A percentile compares a stretch with the other conserved stretches of the same genome.
These are phyloP conservation scores for Globia sparganii DNA, from an alignment of 2,888 invertebrate genomes.

Conservation along the genomic window DNA sequence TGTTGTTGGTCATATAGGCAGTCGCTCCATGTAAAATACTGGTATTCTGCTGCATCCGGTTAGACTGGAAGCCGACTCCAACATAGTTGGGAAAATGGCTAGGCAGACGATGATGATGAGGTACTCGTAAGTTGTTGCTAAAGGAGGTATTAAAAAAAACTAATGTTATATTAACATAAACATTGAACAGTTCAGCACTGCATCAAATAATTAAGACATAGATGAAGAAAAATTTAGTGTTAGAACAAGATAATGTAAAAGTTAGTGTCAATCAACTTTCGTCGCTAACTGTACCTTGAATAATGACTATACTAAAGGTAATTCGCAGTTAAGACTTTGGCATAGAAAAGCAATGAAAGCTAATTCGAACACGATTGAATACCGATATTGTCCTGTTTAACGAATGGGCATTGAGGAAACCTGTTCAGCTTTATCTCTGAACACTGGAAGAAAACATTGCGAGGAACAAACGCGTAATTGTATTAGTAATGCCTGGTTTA, in stretches of 20 bases:
- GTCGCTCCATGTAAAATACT: too few species aligned
- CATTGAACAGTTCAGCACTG: too few species aligned
- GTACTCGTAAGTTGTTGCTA: too few species aligned
- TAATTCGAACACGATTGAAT: conserved; percentile 51
- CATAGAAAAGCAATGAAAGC: conserved; percentile 39
- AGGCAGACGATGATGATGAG: too few species aligned
- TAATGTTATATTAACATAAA: too few species aligned
- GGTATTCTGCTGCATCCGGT: too few species aligned
- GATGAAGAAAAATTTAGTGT: too few species aligned
- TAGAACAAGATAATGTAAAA: too few species aligned
- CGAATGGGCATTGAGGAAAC: conserved; percentile 39
- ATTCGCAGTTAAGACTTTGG: conserved; percentile 25
- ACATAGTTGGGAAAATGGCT: too few species aligned
- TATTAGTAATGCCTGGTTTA: conserved; percentile 22
- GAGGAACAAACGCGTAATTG: conserved; percentile 48
- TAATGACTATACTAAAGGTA: background rate
- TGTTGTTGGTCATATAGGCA: too few species aligned
- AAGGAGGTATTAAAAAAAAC: background rate
- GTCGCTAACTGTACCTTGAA: background rate
- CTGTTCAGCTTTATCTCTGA: conserved; percentile 38
- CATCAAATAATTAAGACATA: too few species aligned
- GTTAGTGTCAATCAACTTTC: background rate
- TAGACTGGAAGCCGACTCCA: too few species aligned
- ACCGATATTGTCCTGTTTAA: conserved; percentile 48
- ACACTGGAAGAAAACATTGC: conserved; percentile 44